These are phyloP conservation scores for Cataglyphis albicans DNA, from an alignment of 2,888 invertebrate genomes.

Conservation along the genomic window DNA sequence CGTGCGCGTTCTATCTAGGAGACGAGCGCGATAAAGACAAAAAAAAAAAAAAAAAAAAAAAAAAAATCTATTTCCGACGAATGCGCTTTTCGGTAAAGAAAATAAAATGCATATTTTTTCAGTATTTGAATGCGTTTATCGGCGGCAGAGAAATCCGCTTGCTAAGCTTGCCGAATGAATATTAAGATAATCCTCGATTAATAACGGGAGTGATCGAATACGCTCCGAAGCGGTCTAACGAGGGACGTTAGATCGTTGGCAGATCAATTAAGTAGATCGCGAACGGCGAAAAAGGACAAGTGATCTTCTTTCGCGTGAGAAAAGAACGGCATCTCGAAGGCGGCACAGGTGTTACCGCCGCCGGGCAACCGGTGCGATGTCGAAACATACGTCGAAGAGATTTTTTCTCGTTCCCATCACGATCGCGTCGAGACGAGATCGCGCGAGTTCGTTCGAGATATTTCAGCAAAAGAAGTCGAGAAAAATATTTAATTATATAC, in stretches of 20 bases:
- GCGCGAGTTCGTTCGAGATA: conserved; percentile 32
- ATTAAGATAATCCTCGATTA: conserved; percentile 40
- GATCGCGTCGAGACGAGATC: conserved; percentile 46
- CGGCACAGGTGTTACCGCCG: conserved; percentile 44
- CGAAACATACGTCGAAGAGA: conserved; percentile 44
- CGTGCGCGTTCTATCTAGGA: not conserved
- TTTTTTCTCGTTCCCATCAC: conserved; percentile 52
- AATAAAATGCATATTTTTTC: not conserved
- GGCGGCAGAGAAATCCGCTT: not conserved
- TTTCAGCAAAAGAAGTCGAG: conserved; percentile 44
- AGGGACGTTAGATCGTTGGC: not conserved
- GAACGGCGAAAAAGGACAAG: not conserved
- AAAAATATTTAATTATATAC: conserved; percentile 44
- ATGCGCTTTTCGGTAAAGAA: not conserved
- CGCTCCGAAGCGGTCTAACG: not conserved
- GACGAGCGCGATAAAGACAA: not conserved
- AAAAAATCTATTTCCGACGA: not conserved
- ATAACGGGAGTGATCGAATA: not conserved
- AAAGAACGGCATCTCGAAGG: conserved; percentile 28
- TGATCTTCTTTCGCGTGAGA: conserved; percentile 30
- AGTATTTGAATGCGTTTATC: conserved; percentile 3
- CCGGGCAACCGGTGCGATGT: conserved; percentile 33
- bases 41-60: not conserved
- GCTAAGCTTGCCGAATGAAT: conserved; percentile 19
- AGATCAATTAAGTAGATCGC: conserved; percentile 16